A percentile compares a stretch with the other conserved stretches of the same genome.
phyloP scores from a whole-genome alignment of 1,140 invertebrate species.

The Calliphora vicina region DNA sequence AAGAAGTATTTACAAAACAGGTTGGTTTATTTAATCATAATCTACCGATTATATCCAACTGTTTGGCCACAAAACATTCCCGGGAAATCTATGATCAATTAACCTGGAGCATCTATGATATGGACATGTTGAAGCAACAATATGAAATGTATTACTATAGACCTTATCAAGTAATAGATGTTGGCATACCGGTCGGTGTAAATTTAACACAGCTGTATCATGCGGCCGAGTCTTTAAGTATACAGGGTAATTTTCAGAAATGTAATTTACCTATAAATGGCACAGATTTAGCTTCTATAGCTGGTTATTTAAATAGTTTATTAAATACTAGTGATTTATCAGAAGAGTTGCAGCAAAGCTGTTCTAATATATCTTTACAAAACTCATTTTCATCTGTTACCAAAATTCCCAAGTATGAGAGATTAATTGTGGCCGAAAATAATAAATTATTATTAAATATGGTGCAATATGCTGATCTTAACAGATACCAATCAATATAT shows the following conservation, averaged over 20 bases:
- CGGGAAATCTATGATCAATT: conserved; percentile 52
- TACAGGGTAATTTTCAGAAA: conserved; percentile 50
- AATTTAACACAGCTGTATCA: conserved; percentile 39
- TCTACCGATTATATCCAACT: conserved; percentile 52
- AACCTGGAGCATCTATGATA: conserved; percentile 52
- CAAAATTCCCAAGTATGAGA: conserved; percentile 48
- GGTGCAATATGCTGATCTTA: neutral
- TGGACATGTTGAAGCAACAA: conserved; percentile 48
- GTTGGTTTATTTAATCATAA: conserved; percentile 53
- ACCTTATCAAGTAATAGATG: conserved; percentile 45
- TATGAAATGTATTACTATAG: conserved; percentile 49
- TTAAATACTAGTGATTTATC: conserved; percentile 46
- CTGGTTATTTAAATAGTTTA: conserved; percentile 50
- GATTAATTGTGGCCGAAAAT: conserved; percentile 48
- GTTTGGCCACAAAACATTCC: conserved; percentile 45
- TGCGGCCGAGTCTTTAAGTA: conserved; percentile 44
- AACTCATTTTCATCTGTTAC: conserved; percentile 48
- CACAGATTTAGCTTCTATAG: conserved; percentile 43
- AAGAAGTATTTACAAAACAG: conserved; percentile 41
- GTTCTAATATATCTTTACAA: neutral
- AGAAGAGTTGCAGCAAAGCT: conserved; percentile 41
- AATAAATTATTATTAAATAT: conserved; percentile 44
- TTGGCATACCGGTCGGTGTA: conserved; percentile 39
- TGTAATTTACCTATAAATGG: conserved; percentile 38
- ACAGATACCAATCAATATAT: neutral